Evolutionary conservation across 30 jellyfish, hydroid and myxozoan genomes (phyloP).

Genomic region (Aurelia aurita complex sp. Pacific): DNA sequence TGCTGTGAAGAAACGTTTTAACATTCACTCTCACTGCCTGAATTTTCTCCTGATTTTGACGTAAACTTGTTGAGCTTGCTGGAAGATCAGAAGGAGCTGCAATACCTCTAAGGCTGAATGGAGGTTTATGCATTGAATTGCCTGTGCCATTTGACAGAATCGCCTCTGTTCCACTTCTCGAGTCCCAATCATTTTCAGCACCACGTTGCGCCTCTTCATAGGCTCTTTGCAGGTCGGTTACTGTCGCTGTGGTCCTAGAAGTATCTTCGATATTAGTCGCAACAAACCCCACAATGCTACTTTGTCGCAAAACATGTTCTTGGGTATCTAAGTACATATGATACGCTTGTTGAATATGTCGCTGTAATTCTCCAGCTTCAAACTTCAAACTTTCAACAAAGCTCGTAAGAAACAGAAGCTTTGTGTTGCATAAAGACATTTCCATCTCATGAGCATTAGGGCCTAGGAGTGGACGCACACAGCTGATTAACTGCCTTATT

Average conservation of each 20-base stretch:
- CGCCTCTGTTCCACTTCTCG: background rate
- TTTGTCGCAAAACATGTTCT: background rate
- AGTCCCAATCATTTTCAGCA: conserved; percentile 1
- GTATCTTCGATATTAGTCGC: background rate
- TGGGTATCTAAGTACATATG: background rate
- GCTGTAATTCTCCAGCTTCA: background rate
- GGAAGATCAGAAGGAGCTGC: background rate
- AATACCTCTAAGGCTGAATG: background rate
- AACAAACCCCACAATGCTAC: background rate
- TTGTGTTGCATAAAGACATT: background rate
- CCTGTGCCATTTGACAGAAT: background rate
- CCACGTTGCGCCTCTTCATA: too few species aligned
- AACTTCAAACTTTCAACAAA: background rate
- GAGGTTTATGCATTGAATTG: background rate
- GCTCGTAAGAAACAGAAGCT: background rate
- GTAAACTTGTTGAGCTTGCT: background rate
- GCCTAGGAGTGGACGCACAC: conserved; percentile 6
- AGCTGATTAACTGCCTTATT: background rate
- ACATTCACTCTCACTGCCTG: too few species aligned
- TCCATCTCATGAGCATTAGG: background rate
- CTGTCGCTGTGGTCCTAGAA: background rate
- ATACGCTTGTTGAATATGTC: background rate
- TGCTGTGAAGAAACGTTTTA: background rate
- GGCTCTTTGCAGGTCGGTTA: background rate
- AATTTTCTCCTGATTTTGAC: too few species aligned